Evolutionary conservation across 2,113 vertebrate species (phyloP).

Genomic region (Typhlomys cinereus): DNA sequence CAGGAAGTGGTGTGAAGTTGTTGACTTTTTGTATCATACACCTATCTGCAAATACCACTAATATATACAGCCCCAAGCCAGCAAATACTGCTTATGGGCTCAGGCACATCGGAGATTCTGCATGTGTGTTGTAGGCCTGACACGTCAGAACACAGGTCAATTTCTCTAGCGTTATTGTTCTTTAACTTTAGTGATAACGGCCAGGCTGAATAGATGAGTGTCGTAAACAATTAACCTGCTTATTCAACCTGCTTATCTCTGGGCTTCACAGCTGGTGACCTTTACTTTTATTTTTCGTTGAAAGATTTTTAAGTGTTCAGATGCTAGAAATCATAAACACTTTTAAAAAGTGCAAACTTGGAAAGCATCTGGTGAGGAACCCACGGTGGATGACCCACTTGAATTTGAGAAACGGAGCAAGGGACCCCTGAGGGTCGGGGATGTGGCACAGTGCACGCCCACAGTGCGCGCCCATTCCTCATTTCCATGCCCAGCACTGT

Average conservation of each 20-base stretch:
- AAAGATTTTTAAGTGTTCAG: neutral
- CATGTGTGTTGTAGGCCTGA: constrained; percentile 51
- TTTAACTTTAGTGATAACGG: constrained; percentile 57
- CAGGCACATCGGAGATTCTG: neutral
- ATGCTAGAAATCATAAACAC: too few species aligned
- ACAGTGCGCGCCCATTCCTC: too few species aligned
- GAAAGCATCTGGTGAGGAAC: too few species aligned
- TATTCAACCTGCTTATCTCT: constrained; percentile 43
- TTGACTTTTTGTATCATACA: constrained; percentile 50
- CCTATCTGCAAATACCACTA: constrained; percentile 42
- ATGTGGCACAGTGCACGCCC: too few species aligned
- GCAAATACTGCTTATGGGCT: neutral
- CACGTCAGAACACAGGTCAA: neutral
- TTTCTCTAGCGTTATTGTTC: constrained; percentile 50
- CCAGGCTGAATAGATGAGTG: constrained; percentile 21
- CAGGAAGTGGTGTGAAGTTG: constrained; percentile 43
- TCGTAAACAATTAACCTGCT: constrained; percentile 62
- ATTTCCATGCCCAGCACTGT: too few species aligned
- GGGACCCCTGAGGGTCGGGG: too few species aligned
- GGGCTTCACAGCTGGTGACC: neutral
- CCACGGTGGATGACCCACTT: too few species aligned
- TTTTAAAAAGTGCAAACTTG: too few species aligned
- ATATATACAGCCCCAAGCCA: neutral
- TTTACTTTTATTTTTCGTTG: neutral
- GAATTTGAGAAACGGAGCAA: too few species aligned